Evolutionary conservation across 2,113 vertebrate genomes (phyloP), one percentile per base, ranked within the genome.

Genomic region (Orientallactaga bullata): DNA sequence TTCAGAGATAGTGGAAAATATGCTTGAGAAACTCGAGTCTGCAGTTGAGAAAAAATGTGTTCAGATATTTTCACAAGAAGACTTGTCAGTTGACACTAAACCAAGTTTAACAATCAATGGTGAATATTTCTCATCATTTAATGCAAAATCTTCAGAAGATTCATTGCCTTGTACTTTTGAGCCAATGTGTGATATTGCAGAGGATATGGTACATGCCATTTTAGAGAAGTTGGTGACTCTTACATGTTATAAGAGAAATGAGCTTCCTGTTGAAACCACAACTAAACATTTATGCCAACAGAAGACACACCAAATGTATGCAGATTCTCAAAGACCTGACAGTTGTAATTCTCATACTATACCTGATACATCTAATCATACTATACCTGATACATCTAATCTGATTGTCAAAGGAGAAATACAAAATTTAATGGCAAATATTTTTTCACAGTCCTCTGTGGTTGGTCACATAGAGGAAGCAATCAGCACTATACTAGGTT

Each of bases 1-100:
- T 58, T 96, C 92, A 66, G 96, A 97, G 13, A 97, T 97, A 37
- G 97, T 97, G 24, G 97, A 97, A n/a, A 97, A 95, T 47, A 93
- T 96, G 73, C 95, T 97, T 30, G 94, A 97, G 42, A 97, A 94
- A 72, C 94, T 97, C 39, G 94, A 97, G 20, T 82, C 21, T 74
- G 93, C 82, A 23, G 94, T 96, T 42, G 95, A 97, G 47, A 94
- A 95, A 92, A 97, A 85, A 88, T 96, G 81, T 85, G 82, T 88
- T 58, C 87, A 97, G 68, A 88, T 96, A 0, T 95, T 90, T 93
- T 95, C 94, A 32, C 94, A 96, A 83, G 96, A 97, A 81, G 95
- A 97, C 18, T 39, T 91, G 7, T 72, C 95, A 72, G 18, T 71
- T 0, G 58, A 95, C 21, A 42, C 32, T 69, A 81, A 81, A 60